These are phyloP conservation scores for Rhincodon typus DNA, from an alignment of 2,797 vertebrate genomes.

Conservation along the genomic window DNA sequence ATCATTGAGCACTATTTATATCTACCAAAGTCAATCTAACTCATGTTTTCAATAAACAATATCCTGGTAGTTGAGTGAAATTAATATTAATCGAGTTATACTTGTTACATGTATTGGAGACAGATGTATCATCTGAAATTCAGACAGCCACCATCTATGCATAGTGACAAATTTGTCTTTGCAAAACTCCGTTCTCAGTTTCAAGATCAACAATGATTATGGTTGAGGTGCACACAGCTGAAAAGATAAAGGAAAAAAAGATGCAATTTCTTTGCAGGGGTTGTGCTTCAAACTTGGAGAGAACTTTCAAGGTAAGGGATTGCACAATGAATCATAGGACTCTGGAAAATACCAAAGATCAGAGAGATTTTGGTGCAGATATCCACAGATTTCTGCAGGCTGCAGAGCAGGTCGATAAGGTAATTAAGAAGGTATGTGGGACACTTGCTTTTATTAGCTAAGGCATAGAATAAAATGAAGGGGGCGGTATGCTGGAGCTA, in stretches of 20 bases:
- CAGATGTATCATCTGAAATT: background rate
- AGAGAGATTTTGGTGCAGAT: no score
- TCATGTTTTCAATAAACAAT: background rate
- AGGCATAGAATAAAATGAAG: no score
- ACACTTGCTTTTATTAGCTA: no score
- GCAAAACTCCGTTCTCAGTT: background rate
- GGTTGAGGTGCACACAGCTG: background rate
- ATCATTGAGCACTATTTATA: background rate
- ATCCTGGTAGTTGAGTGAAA: background rate
- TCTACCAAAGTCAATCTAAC: background rate
- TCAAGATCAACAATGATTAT: background rate
- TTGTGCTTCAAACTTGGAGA: background rate
- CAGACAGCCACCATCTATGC: background rate
- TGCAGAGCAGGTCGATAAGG: no score
- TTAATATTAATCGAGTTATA: background rate
- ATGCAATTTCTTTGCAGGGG: no score
- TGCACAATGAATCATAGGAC: no score
- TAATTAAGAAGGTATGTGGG: no score
- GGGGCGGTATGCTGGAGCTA: no score
- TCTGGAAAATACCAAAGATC: no score
- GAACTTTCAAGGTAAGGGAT: no score
- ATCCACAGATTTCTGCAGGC: no score
- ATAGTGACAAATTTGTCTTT: background rate
- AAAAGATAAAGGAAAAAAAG: background rate
- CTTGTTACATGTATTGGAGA: background rate